Evolutionary conservation across 2,888 invertebrate species (phyloP), one percentile per base, ranked within the genome.

Genomic region (Timema podura): DNA sequence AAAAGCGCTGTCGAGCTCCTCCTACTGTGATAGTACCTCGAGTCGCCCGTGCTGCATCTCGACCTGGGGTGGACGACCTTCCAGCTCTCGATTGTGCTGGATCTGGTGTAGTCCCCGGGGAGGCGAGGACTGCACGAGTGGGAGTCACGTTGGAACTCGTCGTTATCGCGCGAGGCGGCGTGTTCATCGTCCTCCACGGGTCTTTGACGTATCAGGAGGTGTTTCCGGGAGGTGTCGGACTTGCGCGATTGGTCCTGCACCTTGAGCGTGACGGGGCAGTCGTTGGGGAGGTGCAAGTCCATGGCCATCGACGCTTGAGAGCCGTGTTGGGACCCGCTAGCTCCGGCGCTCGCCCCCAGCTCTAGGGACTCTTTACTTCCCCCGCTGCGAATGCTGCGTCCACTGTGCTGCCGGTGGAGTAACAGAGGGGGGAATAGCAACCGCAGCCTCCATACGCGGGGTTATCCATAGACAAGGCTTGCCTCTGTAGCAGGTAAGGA

Each of bases 381-480:
- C 44, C 71, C 65, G 64, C 68, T 64, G 45, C 65, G 68, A n/a
- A 65, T 68, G 44, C 68, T 65, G 13, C 73, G 70, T 13, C 74
- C 75, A 61, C 74, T 75, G 68, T 76, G 72, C 61, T 74, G 75
- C 51, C 75, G 67, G 67, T 75, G 71, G 16, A 75, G 67, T 10
- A 75, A 74, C 9, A 76, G 75, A 9, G 76, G 75, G 5, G 76
- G 1, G 76, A 76, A 66, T 76, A 76, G 66, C 69, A 73, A 30
- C 65, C 66, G 13, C 75, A 74, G 44, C 74, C 74, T 61, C 73
- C 74, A 71, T 78, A 78, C 46, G 77, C 77, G 7, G 78, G 78
- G 81, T 92, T 92, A 79, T 93, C 93, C 71, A 93, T 91, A 70
- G 92, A 92, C 72, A 93, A 83, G 44, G 93, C 92, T 81, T 93